These are phyloP conservation scores for Actinostola sp. DNA, from an alignment of 92 coral and sea anemone genomes.

Conservation along the genomic window DNA sequence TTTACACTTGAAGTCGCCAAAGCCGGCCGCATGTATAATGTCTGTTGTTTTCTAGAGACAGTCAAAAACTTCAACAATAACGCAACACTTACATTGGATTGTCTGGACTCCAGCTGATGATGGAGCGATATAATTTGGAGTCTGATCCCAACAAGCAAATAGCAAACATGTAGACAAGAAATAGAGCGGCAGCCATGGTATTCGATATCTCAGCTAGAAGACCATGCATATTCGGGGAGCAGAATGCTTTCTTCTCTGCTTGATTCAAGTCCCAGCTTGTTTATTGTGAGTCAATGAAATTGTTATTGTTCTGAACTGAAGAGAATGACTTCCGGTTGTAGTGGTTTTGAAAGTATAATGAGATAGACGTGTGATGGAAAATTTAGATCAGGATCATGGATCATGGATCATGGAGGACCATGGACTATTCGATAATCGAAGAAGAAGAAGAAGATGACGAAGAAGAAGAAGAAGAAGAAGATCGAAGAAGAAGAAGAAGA, in stretches of 20 bases:
- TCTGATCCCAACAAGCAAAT: background rate
- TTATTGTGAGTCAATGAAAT: background rate
- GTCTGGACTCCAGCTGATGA: constrained; percentile 56
- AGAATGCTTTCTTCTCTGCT: background rate
- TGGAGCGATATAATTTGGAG: constrained; percentile 38
- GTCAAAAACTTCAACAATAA: background rate
- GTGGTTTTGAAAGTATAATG: constrained; percentile 18
- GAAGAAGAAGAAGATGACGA: no score
- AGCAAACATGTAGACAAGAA: background rate
- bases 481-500: no score
- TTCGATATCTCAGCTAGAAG: no score
- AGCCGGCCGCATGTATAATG: no score
- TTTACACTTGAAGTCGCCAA: no score
- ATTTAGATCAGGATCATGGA: constrained; percentile 3
- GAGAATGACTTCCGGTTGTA: constrained; percentile 13
- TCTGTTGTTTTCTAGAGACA: no score
- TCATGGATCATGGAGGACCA: background rate
- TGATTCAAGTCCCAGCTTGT: constrained; percentile 7
- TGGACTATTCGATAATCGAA: no score
- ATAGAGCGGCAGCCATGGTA: background rate
- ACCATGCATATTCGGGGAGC: no score
- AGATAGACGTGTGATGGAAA: background rate
- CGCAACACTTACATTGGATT: constrained; percentile 65
- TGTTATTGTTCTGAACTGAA: background rate
- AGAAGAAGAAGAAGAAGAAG: no score